These are phyloP conservation scores for Anabacerthia variegaticeps DNA, from an alignment of 2,797 vertebrate genomes.

Conservation along the genomic window DNA sequence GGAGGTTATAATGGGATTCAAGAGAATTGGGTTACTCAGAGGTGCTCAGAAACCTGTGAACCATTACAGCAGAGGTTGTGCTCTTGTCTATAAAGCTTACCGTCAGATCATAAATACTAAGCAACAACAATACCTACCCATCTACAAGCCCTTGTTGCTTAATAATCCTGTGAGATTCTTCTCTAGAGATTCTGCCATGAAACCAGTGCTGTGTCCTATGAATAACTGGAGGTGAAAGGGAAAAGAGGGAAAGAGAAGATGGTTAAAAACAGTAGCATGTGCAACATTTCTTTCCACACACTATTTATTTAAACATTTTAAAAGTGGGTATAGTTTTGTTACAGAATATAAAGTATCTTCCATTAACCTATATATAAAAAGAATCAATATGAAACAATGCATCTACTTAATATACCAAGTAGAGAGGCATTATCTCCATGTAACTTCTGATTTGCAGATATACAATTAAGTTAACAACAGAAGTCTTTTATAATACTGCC, in stretches of 20 bases:
- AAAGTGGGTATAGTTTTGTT: constrained; percentile 22
- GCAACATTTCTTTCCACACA: neutral
- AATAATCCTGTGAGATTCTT: constrained; percentile 95
- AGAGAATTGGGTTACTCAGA: neutral
- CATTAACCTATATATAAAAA: neutral
- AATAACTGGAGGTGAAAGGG: constrained; percentile 80
- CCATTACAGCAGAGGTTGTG: neutral
- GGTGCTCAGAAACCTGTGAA: neutral
- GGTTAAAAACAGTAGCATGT: neutral
- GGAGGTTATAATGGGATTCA: neutral
- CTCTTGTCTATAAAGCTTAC: neutral
- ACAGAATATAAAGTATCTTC: neutral
- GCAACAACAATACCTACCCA: constrained; percentile 80
- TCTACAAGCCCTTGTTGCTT: constrained; percentile 97
- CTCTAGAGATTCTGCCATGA: constrained; percentile 94
- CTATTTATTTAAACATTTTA: constrained; percentile 22
- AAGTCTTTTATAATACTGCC: neutral
- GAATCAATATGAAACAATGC: neutral
- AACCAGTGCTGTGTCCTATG: constrained; percentile 98
- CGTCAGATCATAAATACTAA: neutral
- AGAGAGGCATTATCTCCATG: neutral
- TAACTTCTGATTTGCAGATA: neutral
- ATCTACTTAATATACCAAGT: neutral
- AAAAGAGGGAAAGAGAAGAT: neutral
- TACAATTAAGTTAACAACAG: neutral